These are phyloP conservation scores for Eremophila alpestris DNA, from an alignment of 2,797 vertebrate genomes.

Conservation along the genomic window DNA sequence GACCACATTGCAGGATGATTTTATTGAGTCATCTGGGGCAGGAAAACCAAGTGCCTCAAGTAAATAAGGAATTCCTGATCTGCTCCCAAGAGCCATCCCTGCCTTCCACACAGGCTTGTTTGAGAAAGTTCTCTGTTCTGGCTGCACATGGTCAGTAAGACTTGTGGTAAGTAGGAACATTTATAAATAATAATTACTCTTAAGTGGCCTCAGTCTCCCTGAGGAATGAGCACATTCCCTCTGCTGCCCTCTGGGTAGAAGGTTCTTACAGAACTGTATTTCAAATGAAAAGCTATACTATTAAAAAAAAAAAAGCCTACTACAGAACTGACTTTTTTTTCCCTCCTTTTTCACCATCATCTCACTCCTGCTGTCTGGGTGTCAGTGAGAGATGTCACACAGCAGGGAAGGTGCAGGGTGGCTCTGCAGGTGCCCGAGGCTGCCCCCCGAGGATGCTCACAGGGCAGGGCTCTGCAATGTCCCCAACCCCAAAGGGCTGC, in stretches of 20 bases:
- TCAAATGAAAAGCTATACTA: neutral
- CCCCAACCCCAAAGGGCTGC: fast-evolving
- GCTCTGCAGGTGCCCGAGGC: neutral
- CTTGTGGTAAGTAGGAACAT: neutral
- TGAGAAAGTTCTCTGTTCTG: neutral
- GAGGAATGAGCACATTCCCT: neutral
- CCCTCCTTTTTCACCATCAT: neutral
- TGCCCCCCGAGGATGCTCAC: fast-evolving
- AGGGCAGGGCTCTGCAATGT: fast-evolving
- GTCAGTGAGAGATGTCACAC: neutral
- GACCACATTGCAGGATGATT: neutral
- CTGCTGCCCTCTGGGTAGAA: neutral
- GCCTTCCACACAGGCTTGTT: neutral
- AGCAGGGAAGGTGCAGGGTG: fast-evolving
- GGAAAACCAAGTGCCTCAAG: neutral
- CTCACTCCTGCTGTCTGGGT: neutral
- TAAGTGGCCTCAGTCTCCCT: neutral
- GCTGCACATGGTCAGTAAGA: neutral
- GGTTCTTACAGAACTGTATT: neutral
- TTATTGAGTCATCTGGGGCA: neutral
- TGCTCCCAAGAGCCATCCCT: neutral
- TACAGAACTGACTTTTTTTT: neutral
- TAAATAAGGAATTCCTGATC: neutral
- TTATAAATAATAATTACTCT: neutral
- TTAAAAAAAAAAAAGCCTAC: no score